phyloP scores from a whole-genome alignment of 1,140 invertebrate species.

The Drosophila athabasca region DNA sequence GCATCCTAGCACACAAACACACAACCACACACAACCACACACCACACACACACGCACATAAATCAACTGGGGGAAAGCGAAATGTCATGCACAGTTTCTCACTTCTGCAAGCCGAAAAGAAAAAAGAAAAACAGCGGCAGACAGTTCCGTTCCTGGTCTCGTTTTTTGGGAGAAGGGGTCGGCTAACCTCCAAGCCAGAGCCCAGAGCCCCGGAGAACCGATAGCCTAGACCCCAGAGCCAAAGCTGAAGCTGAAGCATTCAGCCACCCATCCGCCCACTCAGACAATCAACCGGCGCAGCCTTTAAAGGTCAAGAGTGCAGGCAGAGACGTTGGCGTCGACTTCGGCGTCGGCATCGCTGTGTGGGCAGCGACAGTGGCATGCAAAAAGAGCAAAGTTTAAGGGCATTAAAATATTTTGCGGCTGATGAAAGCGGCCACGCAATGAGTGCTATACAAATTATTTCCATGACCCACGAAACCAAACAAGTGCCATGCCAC shows the following conservation, averaged over 20 bases:
- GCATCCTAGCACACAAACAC: conserved; percentile 15
- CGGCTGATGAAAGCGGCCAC: conserved; percentile 73
- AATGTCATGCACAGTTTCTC: conserved; percentile 71
- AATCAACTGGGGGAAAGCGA: conserved; percentile 59
- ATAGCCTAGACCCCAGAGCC: conserved; percentile 20
- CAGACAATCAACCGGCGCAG: conserved; percentile 37
- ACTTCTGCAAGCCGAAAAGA: conserved; percentile 50
- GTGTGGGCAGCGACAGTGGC: conserved; percentile 44
- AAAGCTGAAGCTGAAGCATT: not conserved
- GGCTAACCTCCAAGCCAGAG: too few species aligned
- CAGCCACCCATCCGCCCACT: conserved; percentile 30
- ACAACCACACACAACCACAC: conserved; percentile 38
- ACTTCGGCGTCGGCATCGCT: conserved; percentile 20
- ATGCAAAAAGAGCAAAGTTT: conserved; percentile 78
- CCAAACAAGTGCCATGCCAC: conserved; percentile 43
- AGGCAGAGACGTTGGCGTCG: conserved; percentile 37
- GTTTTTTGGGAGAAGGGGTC: too few species aligned
- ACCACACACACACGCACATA: conserved; percentile 46
- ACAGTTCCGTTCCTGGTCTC: conserved; percentile 38
- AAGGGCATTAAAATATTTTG: conserved; percentile 77
- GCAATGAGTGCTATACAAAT: conserved; percentile 61
- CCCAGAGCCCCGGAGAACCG: too few species aligned
- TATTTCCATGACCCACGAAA: conserved; percentile 56
- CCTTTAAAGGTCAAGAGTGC: conserved; percentile 80
- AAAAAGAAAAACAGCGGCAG: conserved; percentile 48